Evolutionary conservation across 1,140 invertebrate genomes (phyloP).

Genomic region (Trichonephila inaurata): DNA sequence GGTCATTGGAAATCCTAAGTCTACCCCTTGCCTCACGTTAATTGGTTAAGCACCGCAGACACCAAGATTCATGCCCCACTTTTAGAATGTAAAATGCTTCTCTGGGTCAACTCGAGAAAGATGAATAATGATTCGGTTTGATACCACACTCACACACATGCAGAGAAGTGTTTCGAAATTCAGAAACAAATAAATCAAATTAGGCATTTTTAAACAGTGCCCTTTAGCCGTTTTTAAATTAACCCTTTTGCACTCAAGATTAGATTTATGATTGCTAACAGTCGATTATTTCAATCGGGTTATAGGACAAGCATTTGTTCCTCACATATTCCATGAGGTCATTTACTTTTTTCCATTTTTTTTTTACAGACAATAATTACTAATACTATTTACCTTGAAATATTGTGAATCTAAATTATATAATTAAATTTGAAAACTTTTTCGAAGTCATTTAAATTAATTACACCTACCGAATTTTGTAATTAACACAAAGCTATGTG

Average conservation of each 20-base stretch:
- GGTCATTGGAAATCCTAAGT: conserved; percentile 51
- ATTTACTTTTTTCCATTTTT: background rate
- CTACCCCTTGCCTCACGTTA: conserved; percentile 41
- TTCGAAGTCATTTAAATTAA: too few relatives aligned
- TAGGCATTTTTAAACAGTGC: conserved; percentile 44
- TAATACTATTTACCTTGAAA: too few relatives aligned
- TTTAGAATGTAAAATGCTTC: conserved; percentile 32
- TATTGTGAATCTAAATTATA: too few relatives aligned
- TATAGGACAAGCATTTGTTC: background rate
- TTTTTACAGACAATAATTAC: background rate
- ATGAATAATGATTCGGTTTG: conserved; percentile 47
- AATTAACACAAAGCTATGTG: too few relatives aligned
- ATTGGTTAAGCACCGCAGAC: conserved; percentile 11
- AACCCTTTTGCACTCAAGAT: conserved; percentile 30
- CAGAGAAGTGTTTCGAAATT: background rate
- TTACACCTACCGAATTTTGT: too few relatives aligned
- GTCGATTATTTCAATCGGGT: conserved; percentile 20
- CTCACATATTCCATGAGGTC: background rate
- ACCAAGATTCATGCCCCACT: conserved; percentile 21
- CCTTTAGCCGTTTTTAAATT: conserved; percentile 25
- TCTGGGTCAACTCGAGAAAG: conserved; percentile 42
- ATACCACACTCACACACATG: conserved; percentile 38
- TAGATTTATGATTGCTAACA: conserved; percentile 44
- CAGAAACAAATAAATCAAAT: conserved; percentile 52
- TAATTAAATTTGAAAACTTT: too few relatives aligned